Evolutionary conservation across 2,113 vertebrate species (phyloP).

Genomic region (Myxocyprinus asiaticus): DNA sequence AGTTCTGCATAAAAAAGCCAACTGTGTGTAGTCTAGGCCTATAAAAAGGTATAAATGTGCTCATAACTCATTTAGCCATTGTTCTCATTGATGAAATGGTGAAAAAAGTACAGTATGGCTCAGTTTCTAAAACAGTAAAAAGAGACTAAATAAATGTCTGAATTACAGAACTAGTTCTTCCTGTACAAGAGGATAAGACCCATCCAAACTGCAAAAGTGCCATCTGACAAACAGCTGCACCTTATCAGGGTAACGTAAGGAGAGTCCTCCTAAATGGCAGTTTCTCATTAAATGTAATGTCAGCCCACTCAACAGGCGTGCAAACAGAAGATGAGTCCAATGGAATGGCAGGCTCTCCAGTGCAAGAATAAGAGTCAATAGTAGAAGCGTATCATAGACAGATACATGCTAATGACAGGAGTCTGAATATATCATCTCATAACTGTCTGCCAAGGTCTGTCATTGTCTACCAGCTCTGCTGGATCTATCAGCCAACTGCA

Average conservation of each 20-base stretch:
- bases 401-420: constrained; percentile 53
- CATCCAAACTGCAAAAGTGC: constrained; percentile 3
- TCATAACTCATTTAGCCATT: too few species aligned
- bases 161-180: constrained; percentile 31
- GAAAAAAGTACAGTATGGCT: not conserved
- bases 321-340: constrained; percentile 26
- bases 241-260: constrained; percentile 13
- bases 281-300: constrained; percentile 50
- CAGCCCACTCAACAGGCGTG: constrained; percentile 42
- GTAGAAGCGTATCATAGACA: constrained; percentile 43
- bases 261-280: constrained; percentile 34
- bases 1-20: too few species aligned
- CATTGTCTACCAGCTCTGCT: constrained; percentile 46
- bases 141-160: not conserved
- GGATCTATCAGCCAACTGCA: constrained; percentile 43
- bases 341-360: constrained; percentile 40
- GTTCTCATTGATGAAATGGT: too few species aligned
- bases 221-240: not conserved
- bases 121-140: constrained; percentile 16
- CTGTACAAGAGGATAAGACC: constrained; percentile 24
- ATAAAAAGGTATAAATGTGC: too few species aligned
- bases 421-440: constrained; percentile 50
- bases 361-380: constrained; percentile 37
- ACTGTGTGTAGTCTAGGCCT: not conserved
- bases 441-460: constrained; percentile 52